phyloP scores from a whole-genome alignment of 2,888 invertebrate species.

The Cataglyphis rosenhaueri region DNA sequence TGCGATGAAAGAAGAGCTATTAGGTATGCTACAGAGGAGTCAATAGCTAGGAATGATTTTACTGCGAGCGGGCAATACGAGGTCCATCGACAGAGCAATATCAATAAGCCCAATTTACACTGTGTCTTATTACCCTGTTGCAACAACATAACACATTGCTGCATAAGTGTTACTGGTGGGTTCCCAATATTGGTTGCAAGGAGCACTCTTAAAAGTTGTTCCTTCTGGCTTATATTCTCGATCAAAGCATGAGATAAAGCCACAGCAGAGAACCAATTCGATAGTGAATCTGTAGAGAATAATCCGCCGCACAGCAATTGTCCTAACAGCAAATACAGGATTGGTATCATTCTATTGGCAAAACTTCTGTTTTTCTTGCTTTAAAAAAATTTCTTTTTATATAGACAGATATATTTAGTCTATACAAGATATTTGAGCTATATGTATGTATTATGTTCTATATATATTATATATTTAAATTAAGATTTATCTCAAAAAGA shows the following conservation, averaged over 20 bases:
- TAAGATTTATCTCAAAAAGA: not conserved
- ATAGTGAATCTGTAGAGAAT: slow-evolving; percentile 94
- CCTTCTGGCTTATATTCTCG: slow-evolving; percentile 94
- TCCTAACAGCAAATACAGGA: slow-evolving; percentile 86
- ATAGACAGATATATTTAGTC: not conserved
- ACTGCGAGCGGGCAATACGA: slow-evolving; percentile 94
- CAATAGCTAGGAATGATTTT: slow-evolving; percentile 91
- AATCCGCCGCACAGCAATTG: slow-evolving; percentile 97
- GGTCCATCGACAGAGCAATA: slow-evolving; percentile 96
- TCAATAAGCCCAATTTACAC: slow-evolving; percentile 95
- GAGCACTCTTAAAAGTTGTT: slow-evolving; percentile 95
- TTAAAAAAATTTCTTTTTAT: not conserved
- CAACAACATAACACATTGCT: slow-evolving; percentile 94
- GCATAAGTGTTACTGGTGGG: slow-evolving; percentile 95
- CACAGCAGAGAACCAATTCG: slow-evolving; percentile 98
- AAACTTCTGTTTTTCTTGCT: not conserved
- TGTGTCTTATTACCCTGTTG: slow-evolving; percentile 94
- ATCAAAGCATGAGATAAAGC: slow-evolving; percentile 96
- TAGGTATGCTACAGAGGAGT: slow-evolving; percentile 94
- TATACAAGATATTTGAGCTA: not conserved
- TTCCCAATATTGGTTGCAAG: slow-evolving; percentile 94
- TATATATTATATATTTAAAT: not conserved
- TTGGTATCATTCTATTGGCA: not conserved
- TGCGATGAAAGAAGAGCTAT: slow-evolving; percentile 89
- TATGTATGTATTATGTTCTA: not conserved